Evolutionary conservation across 2,888 invertebrate species (phyloP).

Genomic region (Lepetodrilus schrolli): DNA sequence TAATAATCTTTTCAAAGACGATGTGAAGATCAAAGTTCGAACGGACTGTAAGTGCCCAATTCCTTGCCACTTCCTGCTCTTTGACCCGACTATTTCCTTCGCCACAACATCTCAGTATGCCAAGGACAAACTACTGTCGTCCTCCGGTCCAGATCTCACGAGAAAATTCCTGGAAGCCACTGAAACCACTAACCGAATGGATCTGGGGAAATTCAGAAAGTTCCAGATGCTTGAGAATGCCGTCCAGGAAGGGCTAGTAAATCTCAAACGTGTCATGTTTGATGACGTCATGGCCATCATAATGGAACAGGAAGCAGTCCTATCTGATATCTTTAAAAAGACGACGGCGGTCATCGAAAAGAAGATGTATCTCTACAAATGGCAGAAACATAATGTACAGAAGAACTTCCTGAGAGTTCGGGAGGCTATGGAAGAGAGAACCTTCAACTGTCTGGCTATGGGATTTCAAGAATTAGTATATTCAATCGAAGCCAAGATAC

Average conservation of each 20-base stretch:
- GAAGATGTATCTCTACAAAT: slow-evolving; percentile 52
- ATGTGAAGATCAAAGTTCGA: slow-evolving; percentile 30
- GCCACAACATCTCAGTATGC: slow-evolving; percentile 59
- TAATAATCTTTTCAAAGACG: no score
- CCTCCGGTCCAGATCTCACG: slow-evolving; percentile 38
- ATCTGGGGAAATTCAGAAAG: slow-evolving; percentile 40
- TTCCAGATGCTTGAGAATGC: slow-evolving; percentile 36
- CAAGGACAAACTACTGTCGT: slow-evolving; percentile 48
- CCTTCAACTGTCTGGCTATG: slow-evolving; percentile 48
- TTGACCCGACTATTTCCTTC: slow-evolving; percentile 62
- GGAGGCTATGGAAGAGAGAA: slow-evolving; percentile 66
- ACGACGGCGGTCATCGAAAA: slow-evolving; percentile 38
- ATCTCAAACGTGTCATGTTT: slow-evolving; percentile 38
- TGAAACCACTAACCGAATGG: slow-evolving; percentile 55
- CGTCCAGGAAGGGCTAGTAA: slow-evolving; percentile 33
- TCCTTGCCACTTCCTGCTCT: slow-evolving; percentile 58
- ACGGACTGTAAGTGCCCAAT: slow-evolving; percentile 59
- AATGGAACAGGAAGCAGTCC: slow-evolving; percentile 35
- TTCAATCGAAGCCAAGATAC: slow-evolving; percentile 37
- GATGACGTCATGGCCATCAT: slow-evolving; percentile 39
- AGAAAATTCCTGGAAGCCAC: slow-evolving; percentile 40
- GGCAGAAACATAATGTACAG: slow-evolving; percentile 54
- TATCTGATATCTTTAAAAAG: slow-evolving; percentile 35
- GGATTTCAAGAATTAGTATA: slow-evolving; percentile 58
- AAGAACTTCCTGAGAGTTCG: slow-evolving; percentile 60